Base-by-base conservation (phyloP, 2,113 vertebrate species). In the Pycnonotus jocosus region DNA sequence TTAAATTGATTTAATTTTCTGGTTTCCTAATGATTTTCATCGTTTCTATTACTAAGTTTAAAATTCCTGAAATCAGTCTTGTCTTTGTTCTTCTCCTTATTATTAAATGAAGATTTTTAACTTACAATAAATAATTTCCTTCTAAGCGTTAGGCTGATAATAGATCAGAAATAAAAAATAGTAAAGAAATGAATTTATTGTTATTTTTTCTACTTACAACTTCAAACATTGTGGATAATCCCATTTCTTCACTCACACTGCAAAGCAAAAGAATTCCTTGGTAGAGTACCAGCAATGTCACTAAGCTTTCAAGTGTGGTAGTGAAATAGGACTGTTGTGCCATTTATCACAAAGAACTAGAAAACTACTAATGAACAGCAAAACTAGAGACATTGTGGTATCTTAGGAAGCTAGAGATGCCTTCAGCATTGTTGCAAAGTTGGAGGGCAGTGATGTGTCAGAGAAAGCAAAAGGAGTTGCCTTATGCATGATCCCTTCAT, bases 1-100 rank as follows among this genome's bases (percentile, higher is more conserved):
- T 86, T n/a, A 88, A 87, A 80, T 79, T 92, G 9, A 58, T 84
- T 97, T 94, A 90, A 96, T 92, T 95, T 97, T 73, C 65, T 92
- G 9, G 5, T 81, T 96, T 82, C 71, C 13, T 50, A 91, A 88
- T 77, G 70, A 30, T 25, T 88, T 66, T 81, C 61, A 88, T 73
- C 65, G n/a, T 8, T 72, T 92, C 89, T 93, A 58, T 71, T 53
- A 11, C 7, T 48, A 68, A 20, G 17, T 89, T 71, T 95, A 88
- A 58, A 90, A 90, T 91, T 91, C 48, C 48, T 72, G 50, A 81
- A 87, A 83, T 30, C n/a, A 57, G 38, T 76, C 38, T 27, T 79
- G 37, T 88, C 31, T 73, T 45, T 68, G 14, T 83, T 16, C 14
- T 51, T 81, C 50, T 86, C 45, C 45, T 37, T 72, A 38, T 69